A percentile compares a stretch with the other conserved stretches of the same genome.
Conservation (phyloP, 2,797 vertebrate species). For the Gadopsis bispinosus region DNA sequence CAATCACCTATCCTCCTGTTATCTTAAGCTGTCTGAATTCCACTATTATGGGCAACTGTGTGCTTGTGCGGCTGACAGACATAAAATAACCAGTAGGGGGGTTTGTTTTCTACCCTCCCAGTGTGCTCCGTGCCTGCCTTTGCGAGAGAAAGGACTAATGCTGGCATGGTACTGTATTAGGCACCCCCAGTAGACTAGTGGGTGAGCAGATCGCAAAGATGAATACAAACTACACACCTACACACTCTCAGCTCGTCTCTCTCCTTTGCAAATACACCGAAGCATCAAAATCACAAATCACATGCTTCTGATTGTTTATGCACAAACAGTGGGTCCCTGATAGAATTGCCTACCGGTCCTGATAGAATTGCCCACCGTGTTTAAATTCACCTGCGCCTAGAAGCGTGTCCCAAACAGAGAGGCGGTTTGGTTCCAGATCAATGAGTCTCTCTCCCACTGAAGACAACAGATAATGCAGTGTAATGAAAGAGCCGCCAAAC, state of each 20-base stretch:
- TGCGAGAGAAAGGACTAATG: conserved; percentile 84
- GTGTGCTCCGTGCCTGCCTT: conserved; percentile 83
- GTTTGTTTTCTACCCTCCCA: conserved; percentile 86
- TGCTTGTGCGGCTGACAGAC: conserved; percentile 81
- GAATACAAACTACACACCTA: conserved; percentile 86
- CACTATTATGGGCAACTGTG: conserved; percentile 82
- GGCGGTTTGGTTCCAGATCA: conserved; percentile 87
- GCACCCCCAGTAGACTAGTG: conserved; percentile 85
- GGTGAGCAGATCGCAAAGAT: conserved; percentile 86
- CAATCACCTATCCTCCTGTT: conserved; percentile 85
- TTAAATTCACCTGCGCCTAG: conserved; percentile 87
- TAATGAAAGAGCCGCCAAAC: conserved; percentile 88
- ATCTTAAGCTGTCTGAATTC: conserved; percentile 85
- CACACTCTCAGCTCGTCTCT: conserved; percentile 80
- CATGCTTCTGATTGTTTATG: conserved; percentile 87
- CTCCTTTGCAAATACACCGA: conserved; percentile 82
- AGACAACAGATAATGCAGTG: conserved; percentile 86
- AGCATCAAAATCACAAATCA: conserved; percentile 87
- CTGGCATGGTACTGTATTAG: conserved; percentile 86
- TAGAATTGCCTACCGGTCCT: conserved; percentile 85
- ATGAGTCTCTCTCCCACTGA: conserved; percentile 86
- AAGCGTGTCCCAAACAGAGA: conserved; percentile 86
- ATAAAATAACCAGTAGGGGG: conserved; percentile 87
- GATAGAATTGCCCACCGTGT: conserved; percentile 86
- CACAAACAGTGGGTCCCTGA: conserved; percentile 86